Percentiles rank a stretch among this genome's conserved stretches.
Conservation (phyloP, 2,888 invertebrate species). For the Rhyacophila evoluta region DNA sequence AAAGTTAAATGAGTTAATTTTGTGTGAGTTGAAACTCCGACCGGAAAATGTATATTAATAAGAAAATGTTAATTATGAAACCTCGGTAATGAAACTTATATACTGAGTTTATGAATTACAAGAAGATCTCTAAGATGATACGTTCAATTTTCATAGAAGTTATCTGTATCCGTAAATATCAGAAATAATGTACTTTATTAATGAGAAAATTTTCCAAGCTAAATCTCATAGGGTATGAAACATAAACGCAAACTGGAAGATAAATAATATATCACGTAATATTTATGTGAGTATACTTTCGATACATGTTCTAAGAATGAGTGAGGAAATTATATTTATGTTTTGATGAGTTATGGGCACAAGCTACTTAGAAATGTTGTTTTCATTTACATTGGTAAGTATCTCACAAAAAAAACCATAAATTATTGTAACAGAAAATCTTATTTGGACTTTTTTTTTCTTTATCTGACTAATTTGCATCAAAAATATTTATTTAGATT, state of each 20-base stretch:
- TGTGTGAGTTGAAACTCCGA: conserved; percentile 1
- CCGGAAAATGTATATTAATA: neutral
- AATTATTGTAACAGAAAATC: too few relatives aligned
- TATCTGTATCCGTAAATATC: neutral
- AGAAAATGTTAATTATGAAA: conserved; percentile 8
- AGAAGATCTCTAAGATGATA: neutral
- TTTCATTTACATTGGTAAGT: too few relatives aligned
- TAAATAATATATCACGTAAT: too few relatives aligned
- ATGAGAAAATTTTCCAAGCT: neutral
- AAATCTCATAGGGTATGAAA: neutral
- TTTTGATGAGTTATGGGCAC: too few relatives aligned
- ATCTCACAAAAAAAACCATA: too few relatives aligned
- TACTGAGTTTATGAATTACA: neutral
- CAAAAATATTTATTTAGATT: too few relatives aligned
- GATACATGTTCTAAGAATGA: too few relatives aligned
- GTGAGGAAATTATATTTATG: too few relatives aligned
- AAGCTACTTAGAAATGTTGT: too few relatives aligned
- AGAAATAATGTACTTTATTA: neutral
- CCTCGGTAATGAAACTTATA: neutral
- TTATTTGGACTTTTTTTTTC: too few relatives aligned
- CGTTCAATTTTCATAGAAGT: neutral
- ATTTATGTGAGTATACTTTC: too few relatives aligned
- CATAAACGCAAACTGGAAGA: neutral
- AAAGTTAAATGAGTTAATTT: conserved; percentile 11
- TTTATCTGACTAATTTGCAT: too few relatives aligned